Percentiles rank a stretch among this genome's conserved stretches.
These are phyloP conservation scores for Himalopsyche tibetana DNA, from an alignment of 2,888 invertebrate genomes.

Conservation along the genomic window DNA sequence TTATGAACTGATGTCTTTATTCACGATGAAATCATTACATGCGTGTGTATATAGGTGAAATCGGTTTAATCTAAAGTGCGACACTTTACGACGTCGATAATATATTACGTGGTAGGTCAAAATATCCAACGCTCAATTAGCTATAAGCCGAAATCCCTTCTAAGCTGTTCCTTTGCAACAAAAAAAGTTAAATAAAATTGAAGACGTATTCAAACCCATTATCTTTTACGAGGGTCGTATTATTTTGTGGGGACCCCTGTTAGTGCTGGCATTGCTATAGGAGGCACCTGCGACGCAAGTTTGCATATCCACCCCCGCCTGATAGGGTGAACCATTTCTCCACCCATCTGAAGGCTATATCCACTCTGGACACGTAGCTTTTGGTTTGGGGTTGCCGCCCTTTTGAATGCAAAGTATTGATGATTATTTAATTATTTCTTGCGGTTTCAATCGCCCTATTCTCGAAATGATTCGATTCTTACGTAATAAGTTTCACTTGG, in stretches of 20 bases:
- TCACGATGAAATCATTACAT: no score
- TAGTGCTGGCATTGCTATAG: slow-evolving; percentile 50
- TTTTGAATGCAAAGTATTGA: slow-evolving; percentile 31
- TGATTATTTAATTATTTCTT: slow-evolving; percentile 42
- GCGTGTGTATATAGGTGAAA: no score
- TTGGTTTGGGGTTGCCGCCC: slow-evolving; percentile 39
- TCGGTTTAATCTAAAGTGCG: no score
- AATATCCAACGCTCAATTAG: slow-evolving; percentile 55
- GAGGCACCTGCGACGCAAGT: slow-evolving; percentile 56
- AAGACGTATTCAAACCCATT: slow-evolving; percentile 62
- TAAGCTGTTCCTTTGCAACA: slow-evolving; percentile 45
- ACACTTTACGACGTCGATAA: slow-evolving; percentile 44
- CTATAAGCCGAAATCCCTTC: slow-evolving; percentile 55
- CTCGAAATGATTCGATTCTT: not conserved
- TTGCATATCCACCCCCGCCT: slow-evolving; percentile 45
- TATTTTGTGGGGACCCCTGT: slow-evolving; percentile 55
- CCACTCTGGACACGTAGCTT: slow-evolving; percentile 51
- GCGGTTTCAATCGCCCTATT: slow-evolving; percentile 7
- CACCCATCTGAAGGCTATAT: slow-evolving; percentile 45
- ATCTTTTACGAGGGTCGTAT: slow-evolving; percentile 61
- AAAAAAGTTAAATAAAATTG: slow-evolving; percentile 64
- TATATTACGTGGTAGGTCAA: slow-evolving; percentile 27
- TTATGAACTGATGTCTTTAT: no score
- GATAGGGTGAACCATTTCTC: slow-evolving; percentile 5
- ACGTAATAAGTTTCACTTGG: not conserved